Conservation (phyloP, 1,140 invertebrate genomes). For the Mercenaria mercenaria region DNA sequence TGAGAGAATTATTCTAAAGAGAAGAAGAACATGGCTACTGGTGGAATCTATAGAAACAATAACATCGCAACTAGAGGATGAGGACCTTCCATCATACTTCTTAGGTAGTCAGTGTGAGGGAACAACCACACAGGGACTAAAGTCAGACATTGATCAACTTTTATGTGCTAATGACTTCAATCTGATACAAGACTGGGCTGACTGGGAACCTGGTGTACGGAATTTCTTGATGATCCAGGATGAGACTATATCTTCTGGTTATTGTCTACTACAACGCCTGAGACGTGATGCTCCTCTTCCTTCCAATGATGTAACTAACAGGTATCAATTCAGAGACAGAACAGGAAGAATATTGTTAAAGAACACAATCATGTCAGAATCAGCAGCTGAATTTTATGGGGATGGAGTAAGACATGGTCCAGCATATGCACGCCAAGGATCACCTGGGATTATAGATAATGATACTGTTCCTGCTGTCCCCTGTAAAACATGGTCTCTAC, state of each 20-base stretch:
- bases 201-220: too few species aligned
- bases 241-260: not conserved
- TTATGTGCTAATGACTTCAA: not conserved
- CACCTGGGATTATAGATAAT: not conserved
- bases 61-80: not conserved
- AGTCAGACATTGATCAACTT: not conserved
- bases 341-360: too few species aligned
- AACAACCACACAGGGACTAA: too few species aligned
- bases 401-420: too few species aligned
- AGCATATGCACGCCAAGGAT: too few species aligned
- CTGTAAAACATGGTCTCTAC: too few species aligned
- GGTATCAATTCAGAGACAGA: not conserved
- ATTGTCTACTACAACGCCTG: constrained; percentile 4
- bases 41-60: not conserved
- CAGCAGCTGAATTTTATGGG: not conserved
- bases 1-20: too few species aligned
- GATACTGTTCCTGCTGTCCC: too few species aligned
- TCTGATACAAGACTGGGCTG: not conserved
- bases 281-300: too few species aligned
- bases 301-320: not conserved
- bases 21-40: too few species aligned
- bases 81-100: not conserved
- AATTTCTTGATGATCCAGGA: too few species aligned
- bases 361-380: too few species aligned
- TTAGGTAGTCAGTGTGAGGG: not conserved